Percentiles rank a stretch among this genome's conserved stretches.
Evolutionary conservation across 2,113 vertebrate genomes (phyloP).

Genomic region (Hystrix cristata): DNA sequence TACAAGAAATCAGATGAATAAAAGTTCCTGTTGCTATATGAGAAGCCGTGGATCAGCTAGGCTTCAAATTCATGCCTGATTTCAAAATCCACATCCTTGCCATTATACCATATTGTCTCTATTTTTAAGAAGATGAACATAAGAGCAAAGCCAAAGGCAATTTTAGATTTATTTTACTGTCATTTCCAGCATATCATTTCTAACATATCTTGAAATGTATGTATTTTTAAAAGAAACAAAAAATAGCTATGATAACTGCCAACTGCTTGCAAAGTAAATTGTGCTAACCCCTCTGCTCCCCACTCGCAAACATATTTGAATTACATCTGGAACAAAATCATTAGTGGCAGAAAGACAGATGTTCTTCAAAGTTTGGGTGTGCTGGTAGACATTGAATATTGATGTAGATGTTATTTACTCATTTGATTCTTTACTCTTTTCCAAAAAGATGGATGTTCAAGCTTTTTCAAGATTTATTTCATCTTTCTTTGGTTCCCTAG

Average conservation of each 20-base stretch:
- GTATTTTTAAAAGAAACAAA: conserved; percentile 64
- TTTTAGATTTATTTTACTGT: conserved; percentile 68
- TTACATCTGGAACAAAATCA: conserved; percentile 77
- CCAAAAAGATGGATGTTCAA: conserved; percentile 73
- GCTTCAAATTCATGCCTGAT: neutral
- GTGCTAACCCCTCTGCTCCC: conserved; percentile 60
- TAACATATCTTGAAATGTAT: conserved; percentile 66
- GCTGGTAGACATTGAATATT: conserved; percentile 80
- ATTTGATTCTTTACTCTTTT: conserved; percentile 87
- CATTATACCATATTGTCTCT: neutral
- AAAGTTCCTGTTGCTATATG: neutral
- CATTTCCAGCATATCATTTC: conserved; percentile 60
- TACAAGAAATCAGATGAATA: neutral
- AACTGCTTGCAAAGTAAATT: conserved; percentile 74
- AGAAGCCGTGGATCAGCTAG: neutral
- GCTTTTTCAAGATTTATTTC: conserved; percentile 80
- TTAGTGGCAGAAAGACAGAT: conserved; percentile 84
- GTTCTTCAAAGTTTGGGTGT: conserved; percentile 80
- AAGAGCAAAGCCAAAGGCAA: conserved; percentile 71
- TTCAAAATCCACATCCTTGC: conserved; percentile 14
- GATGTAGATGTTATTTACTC: conserved; percentile 88
- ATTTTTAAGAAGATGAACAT: conserved; percentile 62
- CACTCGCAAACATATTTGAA: conserved; percentile 83
- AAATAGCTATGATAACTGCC: conserved; percentile 61
- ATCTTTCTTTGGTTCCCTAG: conserved; percentile 78